phyloP scores from a whole-genome alignment of 2,888 invertebrate genomes.

The Oscheius onirici region DNA sequence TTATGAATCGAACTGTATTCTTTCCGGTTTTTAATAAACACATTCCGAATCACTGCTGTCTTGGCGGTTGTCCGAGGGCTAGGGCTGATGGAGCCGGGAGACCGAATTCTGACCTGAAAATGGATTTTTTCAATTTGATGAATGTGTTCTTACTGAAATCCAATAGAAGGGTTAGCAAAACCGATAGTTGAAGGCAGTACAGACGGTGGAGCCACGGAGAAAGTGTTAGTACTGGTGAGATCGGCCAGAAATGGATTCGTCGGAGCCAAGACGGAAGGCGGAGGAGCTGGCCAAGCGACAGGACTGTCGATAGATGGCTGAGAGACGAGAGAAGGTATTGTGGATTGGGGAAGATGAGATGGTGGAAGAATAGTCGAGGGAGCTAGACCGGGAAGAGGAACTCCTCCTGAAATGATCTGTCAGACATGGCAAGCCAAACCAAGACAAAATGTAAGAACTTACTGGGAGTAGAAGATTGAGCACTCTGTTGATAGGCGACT shows the following conservation, averaged over 20 bases:
- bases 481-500: background rate
- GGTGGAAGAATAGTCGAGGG: background rate
- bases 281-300: slow-evolving; percentile 24
- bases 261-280: slow-evolving; percentile 14
- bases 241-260: slow-evolving; percentile 21
- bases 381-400: slow-evolving; percentile 27
- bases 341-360: background rate
- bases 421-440: background rate
- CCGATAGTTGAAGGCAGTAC: slow-evolving; percentile 6
- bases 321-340: background rate
- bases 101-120: slow-evolving; percentile 34
- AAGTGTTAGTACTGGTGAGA: background rate
- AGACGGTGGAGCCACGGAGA: slow-evolving; percentile 3
- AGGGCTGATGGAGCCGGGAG: slow-evolving; percentile 36
- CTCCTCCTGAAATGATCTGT: slow-evolving; percentile 11
- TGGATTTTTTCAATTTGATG: background rate
- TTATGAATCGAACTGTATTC: background rate
- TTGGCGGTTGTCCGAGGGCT: slow-evolving; percentile 15
- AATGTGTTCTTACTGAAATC: slow-evolving; percentile 18
- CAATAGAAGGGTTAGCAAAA: background rate
- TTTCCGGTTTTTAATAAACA: slow-evolving; percentile 15
- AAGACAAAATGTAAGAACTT: background rate
- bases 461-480: background rate
- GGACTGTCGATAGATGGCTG: slow-evolving; percentile 25
- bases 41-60: background rate